phyloP scores from a whole-genome alignment of 2,797 vertebrate species.

The Sebastes trivittatus region DNA sequence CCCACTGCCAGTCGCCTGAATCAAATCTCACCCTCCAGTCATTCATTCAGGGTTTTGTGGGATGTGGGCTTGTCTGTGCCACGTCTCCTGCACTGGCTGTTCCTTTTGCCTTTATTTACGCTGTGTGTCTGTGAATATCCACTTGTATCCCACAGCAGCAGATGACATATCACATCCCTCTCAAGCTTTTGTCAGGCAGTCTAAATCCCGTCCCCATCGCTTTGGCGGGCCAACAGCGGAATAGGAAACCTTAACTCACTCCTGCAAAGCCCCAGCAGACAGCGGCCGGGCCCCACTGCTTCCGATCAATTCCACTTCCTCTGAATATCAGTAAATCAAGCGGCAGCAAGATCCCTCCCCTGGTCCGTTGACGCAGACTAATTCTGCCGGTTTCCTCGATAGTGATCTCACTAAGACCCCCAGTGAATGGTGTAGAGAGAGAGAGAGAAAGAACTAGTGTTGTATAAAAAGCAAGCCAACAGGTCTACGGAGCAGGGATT shows the following conservation, averaged over 20 bases:
- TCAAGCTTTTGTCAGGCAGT: conserved; percentile 72
- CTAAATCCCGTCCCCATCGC: conserved; percentile 72
- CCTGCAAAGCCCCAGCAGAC: conserved; percentile 61
- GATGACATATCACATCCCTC: conserved; percentile 78
- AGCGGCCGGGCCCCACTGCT: conserved; percentile 41
- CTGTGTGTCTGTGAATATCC: conserved; percentile 68
- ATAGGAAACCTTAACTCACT: conserved; percentile 72
- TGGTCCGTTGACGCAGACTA: conserved; percentile 62
- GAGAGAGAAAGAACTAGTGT: conserved; percentile 50
- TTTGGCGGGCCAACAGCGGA: conserved; percentile 46
- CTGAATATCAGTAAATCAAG: conserved; percentile 81
- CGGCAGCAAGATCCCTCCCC: conserved; percentile 59
- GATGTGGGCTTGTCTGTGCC: conserved; percentile 59
- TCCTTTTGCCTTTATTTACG: conserved; percentile 73
- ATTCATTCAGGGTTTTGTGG: conserved; percentile 56
- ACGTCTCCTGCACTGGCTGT: conserved; percentile 67
- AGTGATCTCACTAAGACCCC: conserved; percentile 78
- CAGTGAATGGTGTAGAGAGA: conserved; percentile 57
- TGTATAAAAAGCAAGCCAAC: conserved; percentile 75
- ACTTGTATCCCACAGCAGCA: conserved; percentile 71
- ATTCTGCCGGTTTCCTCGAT: conserved; percentile 76
- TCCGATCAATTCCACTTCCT: conserved; percentile 75
- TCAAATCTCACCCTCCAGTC: conserved; percentile 72
- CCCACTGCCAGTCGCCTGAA: conserved; percentile 66
- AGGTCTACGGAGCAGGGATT: conserved; percentile 80